Evolutionary conservation across 53 echinoderm and acorn worm species (phyloP), one percentile per base, ranked within the genome.

Genomic region (Antedon mediterranea): DNA sequence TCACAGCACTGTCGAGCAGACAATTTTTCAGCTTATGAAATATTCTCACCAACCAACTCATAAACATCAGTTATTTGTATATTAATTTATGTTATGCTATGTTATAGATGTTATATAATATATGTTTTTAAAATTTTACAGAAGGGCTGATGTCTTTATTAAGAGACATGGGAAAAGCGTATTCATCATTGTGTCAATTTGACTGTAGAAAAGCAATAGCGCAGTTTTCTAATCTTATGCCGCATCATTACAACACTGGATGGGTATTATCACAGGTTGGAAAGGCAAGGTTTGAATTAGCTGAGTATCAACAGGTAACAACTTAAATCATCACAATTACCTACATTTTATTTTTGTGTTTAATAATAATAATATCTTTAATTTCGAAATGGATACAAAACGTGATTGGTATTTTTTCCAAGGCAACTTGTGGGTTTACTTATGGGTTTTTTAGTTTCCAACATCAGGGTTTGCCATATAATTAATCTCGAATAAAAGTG

Each of bases 211-310:
- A 93, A 72, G 98, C 98, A 20, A 87, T 98, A 4, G 73, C 87
- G n/a, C 79, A 78, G 34, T 98, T 93, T 84, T 85, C 87, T 37
- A 76, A 79, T 74, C 77, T 98, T 28, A 90, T 93, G 41, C 89
- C 89, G 33, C 98, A 93, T 72, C 98, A 98, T 72, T 90, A 93
- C 76, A 98, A 93, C 87, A 98, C 98, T 11, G 90, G 85, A 73
- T 98, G 93, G 93, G 89, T 98, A 28, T 84, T 93, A 20, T 90
- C 85, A 37, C 98, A 98, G 41, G 90, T 93, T 0, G 98, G 98
- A 32, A 88, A 85, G 81, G 98, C 98, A 7, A 75, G 87, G 42
- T 89, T 89, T 75, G 98, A 98, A 44, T 37, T 98, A 57, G 93
- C 93, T 14, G 90, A 98, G 31, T 98, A 98, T 73, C 92, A 98